Evolutionary conservation across 2,888 invertebrate species (phyloP).

Genomic region (Orthosia incerta): DNA sequence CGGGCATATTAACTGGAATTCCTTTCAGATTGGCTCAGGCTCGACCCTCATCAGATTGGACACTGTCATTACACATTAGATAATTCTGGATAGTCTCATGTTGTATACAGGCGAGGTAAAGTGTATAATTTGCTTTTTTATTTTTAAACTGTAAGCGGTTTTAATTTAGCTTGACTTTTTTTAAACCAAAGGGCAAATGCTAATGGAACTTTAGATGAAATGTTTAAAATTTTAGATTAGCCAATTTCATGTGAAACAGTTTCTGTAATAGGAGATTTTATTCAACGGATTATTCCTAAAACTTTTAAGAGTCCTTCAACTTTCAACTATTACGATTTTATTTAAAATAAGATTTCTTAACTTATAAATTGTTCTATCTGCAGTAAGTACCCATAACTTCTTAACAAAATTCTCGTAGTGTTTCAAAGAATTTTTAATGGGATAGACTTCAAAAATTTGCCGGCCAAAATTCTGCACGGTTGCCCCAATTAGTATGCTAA

Average conservation of each 20-base stretch:
- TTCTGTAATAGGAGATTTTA: slow-evolving; percentile 28
- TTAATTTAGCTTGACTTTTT: background rate
- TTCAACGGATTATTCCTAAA: slow-evolving; percentile 30
- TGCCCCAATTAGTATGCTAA: slow-evolving; percentile 62
- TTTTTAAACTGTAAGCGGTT: slow-evolving; percentile 13
- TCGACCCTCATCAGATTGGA: slow-evolving; percentile 86
- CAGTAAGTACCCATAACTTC: slow-evolving; percentile 37
- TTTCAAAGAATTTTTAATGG: slow-evolving; percentile 36
- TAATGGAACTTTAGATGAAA: slow-evolving; percentile 8
- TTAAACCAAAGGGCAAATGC: background rate
- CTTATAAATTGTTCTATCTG: slow-evolving; percentile 39
- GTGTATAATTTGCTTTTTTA: slow-evolving; percentile 32
- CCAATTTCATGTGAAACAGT: slow-evolving; percentile 16
- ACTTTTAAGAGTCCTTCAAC: slow-evolving; percentile 26
- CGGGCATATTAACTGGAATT: slow-evolving; percentile 84
- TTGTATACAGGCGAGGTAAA: slow-evolving; percentile 70
- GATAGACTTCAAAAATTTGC: slow-evolving; percentile 44
- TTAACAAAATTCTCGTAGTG: slow-evolving; percentile 28
- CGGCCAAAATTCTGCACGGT: slow-evolving; percentile 36
- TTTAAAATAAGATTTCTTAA: slow-evolving; percentile 18
- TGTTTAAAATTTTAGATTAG: slow-evolving; percentile 17
- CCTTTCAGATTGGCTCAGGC: slow-evolving; percentile 82
- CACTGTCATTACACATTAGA: slow-evolving; percentile 86
- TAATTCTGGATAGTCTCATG: slow-evolving; percentile 79
- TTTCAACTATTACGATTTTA: slow-evolving; percentile 31